A percentile compares a stretch with the other conserved stretches of the same genome.
Evolutionary conservation across 2,888 invertebrate species (phyloP).

Genomic region (Syrphus vitripennis): DNA sequence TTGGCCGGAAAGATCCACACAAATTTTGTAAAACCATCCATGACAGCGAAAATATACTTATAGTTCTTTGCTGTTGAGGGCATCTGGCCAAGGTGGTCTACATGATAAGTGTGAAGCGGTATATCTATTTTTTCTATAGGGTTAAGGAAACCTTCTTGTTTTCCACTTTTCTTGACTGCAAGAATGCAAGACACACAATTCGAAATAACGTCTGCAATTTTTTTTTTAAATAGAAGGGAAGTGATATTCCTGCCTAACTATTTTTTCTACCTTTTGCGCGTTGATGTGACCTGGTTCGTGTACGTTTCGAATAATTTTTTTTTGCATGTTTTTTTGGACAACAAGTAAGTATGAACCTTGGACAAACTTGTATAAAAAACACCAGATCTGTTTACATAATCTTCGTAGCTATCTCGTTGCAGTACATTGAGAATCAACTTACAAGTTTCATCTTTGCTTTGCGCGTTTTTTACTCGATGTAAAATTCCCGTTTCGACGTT

Average conservation of each 20-base stretch:
- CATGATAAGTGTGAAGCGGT: neutral
- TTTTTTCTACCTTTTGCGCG: neutral
- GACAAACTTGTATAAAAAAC: constrained; percentile 31
- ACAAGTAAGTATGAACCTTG: constrained; percentile 39
- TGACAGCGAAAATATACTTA: neutral
- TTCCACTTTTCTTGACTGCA: neutral
- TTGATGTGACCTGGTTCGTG: constrained; percentile 11
- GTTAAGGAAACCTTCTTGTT: neutral
- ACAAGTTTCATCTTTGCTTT: constrained; percentile 35
- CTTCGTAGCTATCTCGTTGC: constrained; percentile 13
- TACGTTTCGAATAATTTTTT: neutral
- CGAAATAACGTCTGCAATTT: neutral
- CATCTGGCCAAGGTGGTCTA: neutral
- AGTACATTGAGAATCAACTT: constrained; percentile 9
- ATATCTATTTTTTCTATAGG: neutral
- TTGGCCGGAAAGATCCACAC: neutral
- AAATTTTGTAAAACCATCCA: neutral
- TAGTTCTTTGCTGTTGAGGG: neutral
- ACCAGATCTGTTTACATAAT: constrained; percentile 14
- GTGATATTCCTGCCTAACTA: neutral
- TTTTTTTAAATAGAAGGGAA: neutral
- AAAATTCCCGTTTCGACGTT: neutral
- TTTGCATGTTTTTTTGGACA: constrained; percentile 29
- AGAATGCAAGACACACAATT: neutral
- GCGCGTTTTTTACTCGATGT: constrained; percentile 15